Conservation (phyloP, 1,140 invertebrate species). For the Cydia pomonella region DNA sequence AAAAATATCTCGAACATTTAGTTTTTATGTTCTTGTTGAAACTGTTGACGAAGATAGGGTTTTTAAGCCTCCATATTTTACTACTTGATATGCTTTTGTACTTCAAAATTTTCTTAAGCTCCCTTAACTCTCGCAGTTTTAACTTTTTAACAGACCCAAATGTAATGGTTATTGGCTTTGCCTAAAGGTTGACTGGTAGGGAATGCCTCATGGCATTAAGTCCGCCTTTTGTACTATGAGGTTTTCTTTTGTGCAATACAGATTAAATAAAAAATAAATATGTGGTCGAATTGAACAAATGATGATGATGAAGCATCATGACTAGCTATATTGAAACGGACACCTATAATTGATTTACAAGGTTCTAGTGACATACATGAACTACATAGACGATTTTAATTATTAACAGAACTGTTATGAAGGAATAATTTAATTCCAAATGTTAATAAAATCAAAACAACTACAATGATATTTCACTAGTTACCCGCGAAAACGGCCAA, state of each 20-base stretch:
- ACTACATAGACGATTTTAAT: neutral
- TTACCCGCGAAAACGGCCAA: neutral
- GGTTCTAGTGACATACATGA: slow-evolving; percentile 16
- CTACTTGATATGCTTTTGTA: no score
- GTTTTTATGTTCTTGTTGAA: no score
- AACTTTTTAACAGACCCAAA: no score
- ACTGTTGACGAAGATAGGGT: no score
- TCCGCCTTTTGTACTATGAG: no score
- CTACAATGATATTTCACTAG: neutral
- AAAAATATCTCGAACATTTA: no score
- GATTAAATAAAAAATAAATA: no score
- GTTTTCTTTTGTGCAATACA: no score
- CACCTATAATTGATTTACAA: slow-evolving; percentile 31
- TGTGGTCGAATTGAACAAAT: neutral
- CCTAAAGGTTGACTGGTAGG: no score
- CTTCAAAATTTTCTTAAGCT: no score
- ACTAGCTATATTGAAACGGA: slow-evolving; percentile 30
- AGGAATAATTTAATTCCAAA: neutral
- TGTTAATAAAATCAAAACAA: slow-evolving; percentile 17
- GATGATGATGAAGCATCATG: slow-evolving; percentile 17
- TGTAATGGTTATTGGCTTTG: slow-evolving; percentile 18
- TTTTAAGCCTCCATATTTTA: no score
- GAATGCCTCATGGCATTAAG: no score
- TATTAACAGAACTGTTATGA: neutral
- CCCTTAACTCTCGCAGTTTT: neutral